phyloP scores from a whole-genome alignment of 2,113 vertebrate species.

The Eira barbara region DNA sequence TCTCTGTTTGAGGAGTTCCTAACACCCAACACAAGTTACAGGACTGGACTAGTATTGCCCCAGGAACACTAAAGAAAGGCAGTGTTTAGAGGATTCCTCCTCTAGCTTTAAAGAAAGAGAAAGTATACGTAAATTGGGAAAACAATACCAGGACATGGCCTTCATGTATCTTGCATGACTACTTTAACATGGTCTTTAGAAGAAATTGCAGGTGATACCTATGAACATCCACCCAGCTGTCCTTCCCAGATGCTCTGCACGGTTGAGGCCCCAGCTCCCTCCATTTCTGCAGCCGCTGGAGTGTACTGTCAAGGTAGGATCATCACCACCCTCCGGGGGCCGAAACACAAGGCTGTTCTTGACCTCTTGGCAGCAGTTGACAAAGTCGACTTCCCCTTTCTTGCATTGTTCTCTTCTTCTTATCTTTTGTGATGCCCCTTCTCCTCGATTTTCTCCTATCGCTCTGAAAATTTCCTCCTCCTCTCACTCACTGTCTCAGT shows the following conservation, averaged over 20 bases:
- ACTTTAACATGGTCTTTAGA: not conserved
- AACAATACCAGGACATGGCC: not conserved
- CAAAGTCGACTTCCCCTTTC: too few relatives aligned
- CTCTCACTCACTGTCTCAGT: not conserved
- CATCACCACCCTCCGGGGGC: too few relatives aligned
- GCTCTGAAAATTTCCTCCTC: not conserved
- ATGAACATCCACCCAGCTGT: not conserved
- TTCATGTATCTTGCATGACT: not conserved
- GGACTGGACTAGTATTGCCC: not conserved
- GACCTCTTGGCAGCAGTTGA: not conserved
- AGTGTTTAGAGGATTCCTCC: not conserved
- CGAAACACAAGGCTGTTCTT: not conserved
- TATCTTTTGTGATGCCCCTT: not conserved
- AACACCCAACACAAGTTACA: not conserved
- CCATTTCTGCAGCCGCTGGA: not conserved
- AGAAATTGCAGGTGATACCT: not conserved
- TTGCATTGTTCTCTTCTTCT: not conserved
- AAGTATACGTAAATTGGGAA: slow-evolving; percentile 19
- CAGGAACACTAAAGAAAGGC: not conserved
- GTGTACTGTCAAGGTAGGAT: too few relatives aligned
- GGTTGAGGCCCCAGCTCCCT: accelerated
- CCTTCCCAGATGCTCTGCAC: not conserved
- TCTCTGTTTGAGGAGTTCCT: not conserved
- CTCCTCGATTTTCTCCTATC: not conserved
- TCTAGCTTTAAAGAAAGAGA: slow-evolving; percentile 40